These are phyloP conservation scores for Oligia strigilis DNA, from an alignment of 2,888 invertebrate genomes.

Conservation along the genomic window DNA sequence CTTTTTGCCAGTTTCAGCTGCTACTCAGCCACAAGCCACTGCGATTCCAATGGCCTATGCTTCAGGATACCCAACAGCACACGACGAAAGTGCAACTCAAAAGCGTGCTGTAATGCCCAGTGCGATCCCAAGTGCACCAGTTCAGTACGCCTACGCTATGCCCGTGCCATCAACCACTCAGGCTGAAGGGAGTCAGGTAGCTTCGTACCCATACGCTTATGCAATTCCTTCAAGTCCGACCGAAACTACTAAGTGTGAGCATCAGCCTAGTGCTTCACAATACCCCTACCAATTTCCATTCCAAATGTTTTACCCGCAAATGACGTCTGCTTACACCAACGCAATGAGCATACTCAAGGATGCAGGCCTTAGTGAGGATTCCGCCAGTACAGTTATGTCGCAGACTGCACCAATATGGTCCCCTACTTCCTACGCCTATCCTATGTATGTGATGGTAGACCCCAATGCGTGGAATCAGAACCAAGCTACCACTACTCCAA, in stretches of 20 bases:
- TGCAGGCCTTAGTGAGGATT: slow-evolving; percentile 76
- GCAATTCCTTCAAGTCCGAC: slow-evolving; percentile 65
- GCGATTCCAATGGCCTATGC: slow-evolving; percentile 70
- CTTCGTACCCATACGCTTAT: slow-evolving; percentile 76
- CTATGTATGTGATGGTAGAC: slow-evolving; percentile 85
- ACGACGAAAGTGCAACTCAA: slow-evolving; percentile 74
- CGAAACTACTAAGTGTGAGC: slow-evolving; percentile 72
- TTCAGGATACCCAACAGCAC: slow-evolving; percentile 66
- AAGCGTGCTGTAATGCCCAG: slow-evolving; percentile 78
- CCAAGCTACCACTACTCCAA: slow-evolving; percentile 69
- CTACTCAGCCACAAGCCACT: slow-evolving; percentile 69
- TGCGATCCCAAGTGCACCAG: slow-evolving; percentile 74
- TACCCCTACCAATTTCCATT: slow-evolving; percentile 76
- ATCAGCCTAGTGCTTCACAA: slow-evolving; percentile 66
- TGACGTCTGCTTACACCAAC: slow-evolving; percentile 82
- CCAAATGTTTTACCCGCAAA: slow-evolving; percentile 83
- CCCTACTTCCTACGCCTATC: slow-evolving; percentile 77
- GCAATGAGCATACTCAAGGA: slow-evolving; percentile 80
- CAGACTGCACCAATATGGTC: slow-evolving; percentile 79
- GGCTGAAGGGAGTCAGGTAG: slow-evolving; percentile 66
- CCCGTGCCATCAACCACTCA: slow-evolving; percentile 69
- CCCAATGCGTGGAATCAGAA: slow-evolving; percentile 80
- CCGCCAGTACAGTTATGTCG: slow-evolving; percentile 68
- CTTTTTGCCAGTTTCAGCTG: slow-evolving; percentile 75
- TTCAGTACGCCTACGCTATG: slow-evolving; percentile 80